These are phyloP conservation scores for Sebastes jordani DNA, from an alignment of 2,797 vertebrate genomes.

Conservation along the genomic window DNA sequence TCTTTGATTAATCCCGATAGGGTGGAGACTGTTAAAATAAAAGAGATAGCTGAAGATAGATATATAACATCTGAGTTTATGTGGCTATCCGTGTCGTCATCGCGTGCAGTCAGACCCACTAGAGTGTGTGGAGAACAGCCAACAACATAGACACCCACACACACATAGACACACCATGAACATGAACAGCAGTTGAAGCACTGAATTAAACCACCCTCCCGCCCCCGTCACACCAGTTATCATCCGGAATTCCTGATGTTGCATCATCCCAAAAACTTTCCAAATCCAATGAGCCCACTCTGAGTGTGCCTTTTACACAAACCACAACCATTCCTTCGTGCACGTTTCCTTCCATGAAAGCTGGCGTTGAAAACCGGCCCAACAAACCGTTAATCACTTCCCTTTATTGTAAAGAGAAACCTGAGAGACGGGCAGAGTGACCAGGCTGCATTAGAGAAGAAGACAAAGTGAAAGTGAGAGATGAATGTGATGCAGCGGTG, in stretches of 20 bases:
- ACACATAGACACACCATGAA: not conserved
- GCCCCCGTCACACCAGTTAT: accelerated
- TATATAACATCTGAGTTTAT: not conserved
- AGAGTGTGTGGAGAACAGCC: not conserved
- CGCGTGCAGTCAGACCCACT: not conserved
- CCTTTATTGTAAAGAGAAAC: not conserved
- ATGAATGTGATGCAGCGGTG: not conserved
- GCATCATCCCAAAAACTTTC: not conserved
- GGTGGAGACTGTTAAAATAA: conserved; percentile 25
- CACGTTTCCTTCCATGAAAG: not conserved
- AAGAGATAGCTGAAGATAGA: not conserved
- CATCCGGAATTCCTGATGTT: not conserved
- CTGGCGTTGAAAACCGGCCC: not conserved
- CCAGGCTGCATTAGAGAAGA: not conserved
- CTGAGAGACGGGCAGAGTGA: not conserved
- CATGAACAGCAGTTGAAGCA: not conserved
- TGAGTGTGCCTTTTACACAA: not conserved
- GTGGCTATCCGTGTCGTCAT: not conserved
- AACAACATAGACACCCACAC: not conserved
- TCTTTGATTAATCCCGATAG: conserved; percentile 6
- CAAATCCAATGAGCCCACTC: not conserved
- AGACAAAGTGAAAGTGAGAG: not conserved
- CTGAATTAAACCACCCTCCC: not conserved
- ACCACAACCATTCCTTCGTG: not conserved
- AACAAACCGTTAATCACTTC: not conserved